Evolutionary conservation across 2,113 vertebrate genomes (phyloP), one percentile per base, ranked within the genome.

Genomic region (Ophiodon elongatus): DNA sequence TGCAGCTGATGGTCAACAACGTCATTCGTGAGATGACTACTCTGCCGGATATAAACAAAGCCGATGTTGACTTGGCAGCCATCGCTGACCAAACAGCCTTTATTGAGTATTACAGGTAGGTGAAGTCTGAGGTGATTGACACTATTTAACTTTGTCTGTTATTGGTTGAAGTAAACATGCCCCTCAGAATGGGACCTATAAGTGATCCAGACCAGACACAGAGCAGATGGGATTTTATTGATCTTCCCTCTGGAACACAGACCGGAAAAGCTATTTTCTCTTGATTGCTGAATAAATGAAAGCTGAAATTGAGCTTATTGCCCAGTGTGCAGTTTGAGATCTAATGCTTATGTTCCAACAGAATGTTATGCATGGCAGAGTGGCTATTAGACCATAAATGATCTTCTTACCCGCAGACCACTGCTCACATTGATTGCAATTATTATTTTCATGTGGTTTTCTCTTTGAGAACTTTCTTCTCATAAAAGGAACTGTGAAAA

Each of bases 41-140:
- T 63, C 90, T 99, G 90, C 97, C 97, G 0, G 89, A 92, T 81
- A 95, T 97, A 93, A 89, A 4, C 43, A 91, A 89, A 6, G 79
- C 94, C 81, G 96, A 95, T 0, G 8, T 92, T 0, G 82, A 96
- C 87, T 92, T 99, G 91, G 94, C 95, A 0, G 19, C 47, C 43
- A 87, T 97, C 8, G 95, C 97, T 0, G 47, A 91, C 43, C 87
- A 95, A 57, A 91, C 95, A 1, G 89, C 93, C 83, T 94, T 89
- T 1, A 27, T 96, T 1, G 98, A 99, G 88, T 96, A 98, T 85
- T 99, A 98, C 91, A 97, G 98, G 98, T 99, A 89, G 72, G 88
- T 33, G 80, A 77, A 63, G 71, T 43, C 35, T 41, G 2, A 10
- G 17, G n/a, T 52, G 45, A 57, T 80, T 23, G 43, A 62, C 21